Evolutionary conservation across 1,140 invertebrate species (phyloP), one percentile per base, ranked within the genome.

Genomic region (Caenorhabditis briggsae): DNA sequence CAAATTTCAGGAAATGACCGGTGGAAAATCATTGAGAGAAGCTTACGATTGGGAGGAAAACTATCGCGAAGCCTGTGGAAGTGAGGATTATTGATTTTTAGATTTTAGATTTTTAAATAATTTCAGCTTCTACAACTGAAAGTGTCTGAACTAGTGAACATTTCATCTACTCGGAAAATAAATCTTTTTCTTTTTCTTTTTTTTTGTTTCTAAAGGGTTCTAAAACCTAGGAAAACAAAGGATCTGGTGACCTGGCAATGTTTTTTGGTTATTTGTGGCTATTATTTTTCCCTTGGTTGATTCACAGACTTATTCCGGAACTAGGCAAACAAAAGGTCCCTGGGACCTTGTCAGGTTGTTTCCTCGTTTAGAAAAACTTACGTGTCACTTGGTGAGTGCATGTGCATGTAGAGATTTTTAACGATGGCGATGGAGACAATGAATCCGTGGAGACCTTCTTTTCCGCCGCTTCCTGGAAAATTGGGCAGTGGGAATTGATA

Each of bases 391-490:
- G 91, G 91, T 41, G 89, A 89, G 85, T 92, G 91, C 83, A 92
- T 92, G 48, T 87, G 91, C 91, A 92, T 92, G 84, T 92, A 91
- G n/a, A 92, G 87, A 83, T 92, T 92, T 65, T 90, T 85, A 3
- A 92, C 90, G 23, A 92, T 87, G 41, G 91, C 91, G n/a, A 92
- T 90, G 2, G 91, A 92, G 16, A 92, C 91, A 84, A 92, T 87
- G 85, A 92, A 92, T 7, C 91, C 91, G 61, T 92, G 91, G 48
- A 92, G 91, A 43, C 65, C 86, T 16, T 87, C 86, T 25, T 59
- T 59, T 58, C 82, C 53, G 33, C 82, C 55, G 7, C 41, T 83
- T 20, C 53, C 58, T 61, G 55, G n/a, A 83, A 41, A n/a, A n/a
- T n/a, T n/a, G n/a, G n/a, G n/a, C n/a, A n/a, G n/a, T n/a, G n/a